A percentile compares a stretch with the other conserved stretches of the same genome.
Evolutionary conservation across 1,140 invertebrate genomes (phyloP).

Genomic region (Heterodera schachtii): DNA sequence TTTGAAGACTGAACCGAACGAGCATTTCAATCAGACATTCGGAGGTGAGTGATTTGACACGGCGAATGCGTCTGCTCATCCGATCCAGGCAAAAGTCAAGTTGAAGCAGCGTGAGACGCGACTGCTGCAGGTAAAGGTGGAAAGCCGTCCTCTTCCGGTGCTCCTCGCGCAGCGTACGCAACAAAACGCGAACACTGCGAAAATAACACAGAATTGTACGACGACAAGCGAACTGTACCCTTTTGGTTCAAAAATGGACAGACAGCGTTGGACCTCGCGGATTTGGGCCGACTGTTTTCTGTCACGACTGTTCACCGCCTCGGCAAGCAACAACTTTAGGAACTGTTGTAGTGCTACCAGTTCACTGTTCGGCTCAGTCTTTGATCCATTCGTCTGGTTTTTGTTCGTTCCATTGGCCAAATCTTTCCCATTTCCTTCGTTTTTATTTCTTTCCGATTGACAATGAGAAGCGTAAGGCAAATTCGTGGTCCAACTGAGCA

Average conservation of each 20-base stretch:
- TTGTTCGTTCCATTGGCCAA: constrained; percentile 11
- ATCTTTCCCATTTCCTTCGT: background rate
- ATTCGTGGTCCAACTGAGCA: constrained; percentile 76
- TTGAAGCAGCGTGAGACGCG: constrained; percentile 79
- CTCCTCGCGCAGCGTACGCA: constrained; percentile 79
- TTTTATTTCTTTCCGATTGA: background rate
- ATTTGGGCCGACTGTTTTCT: constrained; percentile 81
- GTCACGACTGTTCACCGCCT: constrained; percentile 83
- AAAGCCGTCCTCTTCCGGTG: constrained; percentile 79
- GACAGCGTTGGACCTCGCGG: constrained; percentile 81
- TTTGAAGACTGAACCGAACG: constrained; percentile 79
- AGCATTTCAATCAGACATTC: constrained; percentile 80
- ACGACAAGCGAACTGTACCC: constrained; percentile 67
- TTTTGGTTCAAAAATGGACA: constrained; percentile 76
- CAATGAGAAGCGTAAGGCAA: background rate
- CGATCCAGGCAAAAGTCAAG: constrained; percentile 75
- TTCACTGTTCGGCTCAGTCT: constrained; percentile 26
- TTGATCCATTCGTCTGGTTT: constrained; percentile 14
- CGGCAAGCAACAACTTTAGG: constrained; percentile 76
- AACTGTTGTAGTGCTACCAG: constrained; percentile 59
- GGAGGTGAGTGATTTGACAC: constrained; percentile 76
- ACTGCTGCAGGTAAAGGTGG: constrained; percentile 81
- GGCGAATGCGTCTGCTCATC: constrained; percentile 50
- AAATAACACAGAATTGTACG: background rate
- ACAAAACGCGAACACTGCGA: constrained; percentile 75